Evolutionary conservation across 2,113 vertebrate species (phyloP).

Genomic region (Tympanuchus pallidicinctus): DNA sequence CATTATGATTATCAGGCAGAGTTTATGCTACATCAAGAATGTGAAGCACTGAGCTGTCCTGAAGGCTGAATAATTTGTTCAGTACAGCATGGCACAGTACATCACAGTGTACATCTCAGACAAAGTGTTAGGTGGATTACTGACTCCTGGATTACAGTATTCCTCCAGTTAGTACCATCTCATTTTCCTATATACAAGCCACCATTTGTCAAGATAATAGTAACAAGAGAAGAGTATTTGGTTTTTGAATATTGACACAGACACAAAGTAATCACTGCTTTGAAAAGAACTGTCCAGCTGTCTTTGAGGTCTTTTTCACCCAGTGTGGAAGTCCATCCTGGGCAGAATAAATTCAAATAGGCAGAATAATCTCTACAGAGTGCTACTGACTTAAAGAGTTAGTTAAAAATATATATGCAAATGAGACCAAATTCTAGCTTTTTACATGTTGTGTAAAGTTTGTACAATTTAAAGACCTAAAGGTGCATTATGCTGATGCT

Average conservation of each 20-base stretch:
- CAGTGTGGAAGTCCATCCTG: background rate
- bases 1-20: background rate
- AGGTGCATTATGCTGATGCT: background rate
- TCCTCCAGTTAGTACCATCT: background rate
- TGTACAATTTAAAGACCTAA: background rate
- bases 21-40: background rate
- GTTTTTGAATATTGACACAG: background rate
- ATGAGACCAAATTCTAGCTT: background rate
- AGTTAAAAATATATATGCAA: background rate
- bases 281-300: background rate
- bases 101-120: background rate
- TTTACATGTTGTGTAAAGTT: background rate
- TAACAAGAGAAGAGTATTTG: background rate
- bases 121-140: background rate
- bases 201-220: background rate
- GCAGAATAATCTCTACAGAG: background rate
- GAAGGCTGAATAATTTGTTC: background rate
- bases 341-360: background rate
- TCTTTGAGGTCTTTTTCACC: background rate
- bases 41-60: background rate
- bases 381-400: background rate
- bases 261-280: background rate
- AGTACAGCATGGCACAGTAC: too few relatives aligned
- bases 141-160: background rate
- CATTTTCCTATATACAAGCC: background rate